Conservation (phyloP, 2,888 invertebrate genomes). For the Nipponacmea schrenckii region DNA sequence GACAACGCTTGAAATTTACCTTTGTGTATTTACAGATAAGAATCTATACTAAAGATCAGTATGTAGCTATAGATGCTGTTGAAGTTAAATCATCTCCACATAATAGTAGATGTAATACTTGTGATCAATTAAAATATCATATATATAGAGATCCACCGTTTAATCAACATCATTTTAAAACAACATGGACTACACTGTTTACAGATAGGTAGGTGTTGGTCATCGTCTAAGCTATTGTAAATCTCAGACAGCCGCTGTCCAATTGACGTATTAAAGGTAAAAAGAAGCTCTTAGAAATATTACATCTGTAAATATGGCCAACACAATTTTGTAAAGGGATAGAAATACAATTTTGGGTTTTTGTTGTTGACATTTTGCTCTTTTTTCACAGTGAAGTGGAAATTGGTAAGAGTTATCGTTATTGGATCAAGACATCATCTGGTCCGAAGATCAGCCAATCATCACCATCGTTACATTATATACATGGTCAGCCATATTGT, state of each 20-base stretch:
- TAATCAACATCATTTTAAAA: conserved; percentile 20
- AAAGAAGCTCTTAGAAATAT: no score
- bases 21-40: conserved; percentile 38
- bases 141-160: conserved; percentile 48
- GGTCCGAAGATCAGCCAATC: conserved; percentile 36
- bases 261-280: no score
- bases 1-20: not conserved
- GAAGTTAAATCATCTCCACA: conserved; percentile 44
- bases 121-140: conserved; percentile 44
- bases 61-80: conserved; percentile 57
- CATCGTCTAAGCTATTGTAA: no score
- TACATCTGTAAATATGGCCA: no score
- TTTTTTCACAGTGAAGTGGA: conserved; percentile 36
- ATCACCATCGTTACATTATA: conserved; percentile 49
- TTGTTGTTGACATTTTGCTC: no score
- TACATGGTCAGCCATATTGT: conserved; percentile 51
- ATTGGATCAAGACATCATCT: conserved; percentile 39
- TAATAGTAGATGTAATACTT: conserved; percentile 39
- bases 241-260: no score
- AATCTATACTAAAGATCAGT: conserved; percentile 44
- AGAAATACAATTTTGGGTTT: no score
- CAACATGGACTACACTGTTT: conserved; percentile 29
- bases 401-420: conserved; percentile 42
- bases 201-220: conserved; percentile 39
- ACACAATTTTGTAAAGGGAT: no score